Conservation (phyloP, 2,797 vertebrate species). For the Urosaurus nigricauda region DNA sequence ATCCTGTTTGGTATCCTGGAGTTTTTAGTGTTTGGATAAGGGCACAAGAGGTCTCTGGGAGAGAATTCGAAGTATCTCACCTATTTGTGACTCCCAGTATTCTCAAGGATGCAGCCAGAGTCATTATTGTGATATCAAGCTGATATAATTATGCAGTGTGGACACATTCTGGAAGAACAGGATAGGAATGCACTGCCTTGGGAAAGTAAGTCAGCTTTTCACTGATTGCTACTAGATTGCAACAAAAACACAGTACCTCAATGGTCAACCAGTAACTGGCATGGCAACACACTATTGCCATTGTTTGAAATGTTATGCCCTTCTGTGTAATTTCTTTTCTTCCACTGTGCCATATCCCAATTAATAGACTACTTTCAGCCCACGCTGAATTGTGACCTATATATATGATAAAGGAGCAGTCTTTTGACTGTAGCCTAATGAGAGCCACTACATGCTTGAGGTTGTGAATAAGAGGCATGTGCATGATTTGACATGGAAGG, state of each 20-base stretch:
- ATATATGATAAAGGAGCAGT: background rate
- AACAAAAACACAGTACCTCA: background rate
- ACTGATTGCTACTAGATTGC: background rate
- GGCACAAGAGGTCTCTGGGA: too few relatives aligned
- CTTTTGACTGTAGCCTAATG: slow-evolving; percentile 22
- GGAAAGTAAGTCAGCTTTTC: background rate
- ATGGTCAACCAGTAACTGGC: background rate
- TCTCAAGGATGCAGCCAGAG: too few relatives aligned
- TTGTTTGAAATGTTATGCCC: background rate
- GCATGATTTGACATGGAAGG: slow-evolving; percentile 11
- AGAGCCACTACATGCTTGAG: slow-evolving; percentile 1
- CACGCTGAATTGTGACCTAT: background rate
- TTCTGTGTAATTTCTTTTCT: background rate
- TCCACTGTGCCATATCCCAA: background rate
- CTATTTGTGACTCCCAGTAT: too few relatives aligned
- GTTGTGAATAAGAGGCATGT: slow-evolving; percentile 19
- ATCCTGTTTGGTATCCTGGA: too few relatives aligned
- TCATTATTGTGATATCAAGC: too few relatives aligned
- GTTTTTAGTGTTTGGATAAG: too few relatives aligned
- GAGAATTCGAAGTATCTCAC: too few relatives aligned
- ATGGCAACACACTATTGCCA: background rate
- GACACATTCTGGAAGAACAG: background rate
- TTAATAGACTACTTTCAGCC: background rate
- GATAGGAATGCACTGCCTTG: background rate
- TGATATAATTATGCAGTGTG: too few relatives aligned